Evolutionary conservation across 2,797 vertebrate species (phyloP).

Genomic region (Masticophis lateralis): DNA sequence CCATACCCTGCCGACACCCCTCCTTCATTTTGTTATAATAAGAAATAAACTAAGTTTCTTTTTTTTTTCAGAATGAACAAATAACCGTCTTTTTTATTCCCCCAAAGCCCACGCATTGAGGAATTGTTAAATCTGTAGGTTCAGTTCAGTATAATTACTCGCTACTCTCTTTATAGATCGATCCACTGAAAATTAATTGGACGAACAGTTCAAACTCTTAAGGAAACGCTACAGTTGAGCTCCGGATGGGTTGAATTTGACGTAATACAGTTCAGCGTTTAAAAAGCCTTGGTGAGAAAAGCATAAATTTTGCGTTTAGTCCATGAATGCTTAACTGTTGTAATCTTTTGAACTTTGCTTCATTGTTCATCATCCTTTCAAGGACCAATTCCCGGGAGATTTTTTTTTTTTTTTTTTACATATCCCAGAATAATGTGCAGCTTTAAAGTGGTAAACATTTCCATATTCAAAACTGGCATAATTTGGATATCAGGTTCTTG

Average conservation of each 20-base stretch:
- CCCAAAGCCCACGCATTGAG: not conserved
- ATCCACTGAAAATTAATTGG: not conserved
- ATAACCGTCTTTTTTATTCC: not conserved
- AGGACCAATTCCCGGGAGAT: not conserved
- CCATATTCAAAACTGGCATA: not conserved
- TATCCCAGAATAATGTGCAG: not conserved
- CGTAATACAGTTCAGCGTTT: not conserved
- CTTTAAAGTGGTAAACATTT: not conserved
- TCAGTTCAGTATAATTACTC: not conserved
- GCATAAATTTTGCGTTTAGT: not conserved
- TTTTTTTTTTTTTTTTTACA: not conserved
- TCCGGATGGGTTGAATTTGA: not conserved
- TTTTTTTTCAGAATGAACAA: not conserved
- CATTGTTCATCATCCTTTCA: not conserved
- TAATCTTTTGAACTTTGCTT: not conserved
- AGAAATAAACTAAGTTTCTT: no score
- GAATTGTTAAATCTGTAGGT: not conserved
- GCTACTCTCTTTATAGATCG: not conserved
- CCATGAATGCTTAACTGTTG: not conserved
- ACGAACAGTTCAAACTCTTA: not conserved
- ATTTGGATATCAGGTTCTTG: not conserved
- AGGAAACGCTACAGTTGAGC: not conserved
- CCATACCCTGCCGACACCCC: no score
- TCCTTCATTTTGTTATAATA: no score
- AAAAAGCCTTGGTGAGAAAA: not conserved